Base-by-base conservation (phyloP, 2,888 invertebrate genomes). In the Trissonchulus sp. region DNA sequence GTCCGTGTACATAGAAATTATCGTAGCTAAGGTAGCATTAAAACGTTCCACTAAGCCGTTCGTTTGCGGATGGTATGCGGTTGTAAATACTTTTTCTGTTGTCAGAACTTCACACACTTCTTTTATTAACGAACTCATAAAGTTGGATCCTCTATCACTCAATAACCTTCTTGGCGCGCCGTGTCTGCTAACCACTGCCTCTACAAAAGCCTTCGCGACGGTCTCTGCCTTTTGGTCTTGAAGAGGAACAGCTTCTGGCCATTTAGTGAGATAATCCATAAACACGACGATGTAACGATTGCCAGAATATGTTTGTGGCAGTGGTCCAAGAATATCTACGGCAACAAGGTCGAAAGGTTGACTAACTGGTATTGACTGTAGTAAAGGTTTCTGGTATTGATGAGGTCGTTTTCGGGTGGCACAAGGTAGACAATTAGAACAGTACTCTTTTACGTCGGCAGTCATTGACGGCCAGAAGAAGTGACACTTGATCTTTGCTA, bases 221-320 rank as follows among this genome's bases (percentile, higher is more conserved):
- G 83, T 82, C 15, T 76, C 77, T 0, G 84, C 80, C 68, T 79
- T 80, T 31, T 81, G 81, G 60, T 83, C 80, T 0, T 80, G 81
- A 23, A 84, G 63, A 1, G 84, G 79, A 34, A 83, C 38, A 68
- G 79, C 78, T 78, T 80, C 35, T 69, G 76, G 74, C 48, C 63
- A 82, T 34, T 78, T 77, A 2, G 79, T 77, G 1, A 80, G 77
- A 36, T 78, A 75, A 73, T 78, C 77, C 15, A 76, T 77, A 1
- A 78, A 75, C 1, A 77, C 77, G 8, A 80, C 33, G 38, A 81
- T 77, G 37, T 80, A 81, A 63, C 78, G 76, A 33, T 81, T 79
- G 3, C n/a, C n/a, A n/a, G n/a, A n/a, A n/a, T n/a, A n/a, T n/a
- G 48, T 23, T 48, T 48, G 8, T 48, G 23, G 48, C 8, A 8